Percentiles rank a stretch among this genome's conserved stretches.
Conservation (phyloP, 1,140 invertebrate genomes). For the Hyles euphorbiae region DNA sequence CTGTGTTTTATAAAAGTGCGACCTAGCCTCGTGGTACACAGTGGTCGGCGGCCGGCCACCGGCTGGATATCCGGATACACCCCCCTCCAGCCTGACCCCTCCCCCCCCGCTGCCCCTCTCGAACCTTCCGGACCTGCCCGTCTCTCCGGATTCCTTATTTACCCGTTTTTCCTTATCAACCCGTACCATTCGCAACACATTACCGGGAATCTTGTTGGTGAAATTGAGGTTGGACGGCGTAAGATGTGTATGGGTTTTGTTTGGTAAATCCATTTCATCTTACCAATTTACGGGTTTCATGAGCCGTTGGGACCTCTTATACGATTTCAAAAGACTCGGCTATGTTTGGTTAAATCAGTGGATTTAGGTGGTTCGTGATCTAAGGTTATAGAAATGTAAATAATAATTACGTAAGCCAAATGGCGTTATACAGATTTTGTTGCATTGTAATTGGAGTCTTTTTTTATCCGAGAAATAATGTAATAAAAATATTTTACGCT, state of each 20-base stretch:
- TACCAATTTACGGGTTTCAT: slow-evolving; percentile 27
- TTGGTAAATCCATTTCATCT: slow-evolving; percentile 24
- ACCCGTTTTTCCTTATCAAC: slow-evolving; percentile 68
- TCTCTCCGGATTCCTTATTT: slow-evolving; percentile 57
- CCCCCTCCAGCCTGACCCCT: slow-evolving; percentile 11
- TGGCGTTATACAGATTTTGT: no score
- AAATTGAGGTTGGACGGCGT: slow-evolving; percentile 43
- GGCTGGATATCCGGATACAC: slow-evolving; percentile 43
- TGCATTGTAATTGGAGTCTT: no score
- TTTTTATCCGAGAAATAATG: no score
- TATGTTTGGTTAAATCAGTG: no score
- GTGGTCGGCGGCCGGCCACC: slow-evolving; percentile 29
- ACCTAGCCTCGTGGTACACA: slow-evolving; percentile 35
- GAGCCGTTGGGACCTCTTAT: slow-evolving; percentile 20
- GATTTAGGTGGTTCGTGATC: no score
- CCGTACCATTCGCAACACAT: slow-evolving; percentile 59
- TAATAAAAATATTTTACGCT: no score
- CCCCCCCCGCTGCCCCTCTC: slow-evolving; percentile 26
- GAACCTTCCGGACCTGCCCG: slow-evolving; percentile 42
- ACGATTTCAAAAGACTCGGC: background rate
- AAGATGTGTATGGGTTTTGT: slow-evolving; percentile 36
- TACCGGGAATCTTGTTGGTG: slow-evolving; percentile 42
- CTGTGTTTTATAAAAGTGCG: slow-evolving; percentile 42
- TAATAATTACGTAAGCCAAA: no score
- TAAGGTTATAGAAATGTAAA: no score